These are phyloP conservation scores for Oscheius sp. DNA, from an alignment of 2,888 invertebrate species.

Conservation along the genomic window DNA sequence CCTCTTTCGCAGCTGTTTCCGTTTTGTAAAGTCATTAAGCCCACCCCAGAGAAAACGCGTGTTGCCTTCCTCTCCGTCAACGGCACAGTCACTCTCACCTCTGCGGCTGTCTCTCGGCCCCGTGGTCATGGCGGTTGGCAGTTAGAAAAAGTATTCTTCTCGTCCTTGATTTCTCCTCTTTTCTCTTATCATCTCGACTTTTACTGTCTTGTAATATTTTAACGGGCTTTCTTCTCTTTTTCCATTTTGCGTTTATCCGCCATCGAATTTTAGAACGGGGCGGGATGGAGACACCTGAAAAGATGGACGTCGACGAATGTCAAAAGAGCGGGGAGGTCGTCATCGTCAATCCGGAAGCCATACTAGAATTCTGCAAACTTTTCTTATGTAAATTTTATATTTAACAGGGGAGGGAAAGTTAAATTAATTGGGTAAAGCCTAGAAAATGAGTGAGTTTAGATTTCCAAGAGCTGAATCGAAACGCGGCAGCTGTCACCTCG, in stretches of 20 bases:
- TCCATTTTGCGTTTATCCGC: too few species aligned
- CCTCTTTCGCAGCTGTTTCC: conserved; percentile 27
- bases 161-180: neutral
- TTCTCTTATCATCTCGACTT: neutral
- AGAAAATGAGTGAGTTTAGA: conserved; percentile 3
- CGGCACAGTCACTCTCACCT: neutral
- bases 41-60: conserved; percentile 32
- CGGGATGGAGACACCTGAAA: too few species aligned
- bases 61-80: conserved; percentile 14
- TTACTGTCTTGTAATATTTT: neutral
- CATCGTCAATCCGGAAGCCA: neutral
- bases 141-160: neutral
- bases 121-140: too few species aligned
- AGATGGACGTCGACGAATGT: too few species aligned
- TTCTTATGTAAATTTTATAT: neutral
- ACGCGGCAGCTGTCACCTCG: conserved; percentile 4
- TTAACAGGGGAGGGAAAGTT: neutral
- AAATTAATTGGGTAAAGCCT: neutral
- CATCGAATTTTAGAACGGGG: too few species aligned
- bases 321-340: too few species aligned
- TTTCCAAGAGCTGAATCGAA: conserved; percentile 25
- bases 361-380: neutral
- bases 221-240: too few species aligned
- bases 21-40: conserved; percentile 35
- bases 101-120: too few species aligned